Evolutionary conservation across 2,113 vertebrate genomes (phyloP).

Genomic region (Picathartes gymnocephalus): DNA sequence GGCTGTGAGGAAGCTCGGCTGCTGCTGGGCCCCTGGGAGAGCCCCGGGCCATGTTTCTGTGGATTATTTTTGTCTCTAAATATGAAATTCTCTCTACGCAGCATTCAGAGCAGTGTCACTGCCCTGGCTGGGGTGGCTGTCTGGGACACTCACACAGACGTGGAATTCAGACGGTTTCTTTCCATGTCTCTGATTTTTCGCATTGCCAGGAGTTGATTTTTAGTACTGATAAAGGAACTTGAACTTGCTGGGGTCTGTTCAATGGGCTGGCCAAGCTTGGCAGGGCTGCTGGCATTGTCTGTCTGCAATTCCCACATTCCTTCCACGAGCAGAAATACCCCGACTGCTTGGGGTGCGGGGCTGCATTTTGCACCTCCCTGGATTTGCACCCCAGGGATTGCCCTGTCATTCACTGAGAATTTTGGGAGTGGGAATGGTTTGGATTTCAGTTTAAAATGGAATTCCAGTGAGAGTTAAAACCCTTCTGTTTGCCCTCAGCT

Average conservation of each 20-base stretch:
- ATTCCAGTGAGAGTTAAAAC: neutral
- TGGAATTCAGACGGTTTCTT: neutral
- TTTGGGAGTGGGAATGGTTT: neutral
- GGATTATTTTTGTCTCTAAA: neutral
- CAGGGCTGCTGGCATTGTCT: accelerated
- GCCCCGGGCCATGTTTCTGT: neutral
- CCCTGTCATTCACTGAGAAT: accelerated
- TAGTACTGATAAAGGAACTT: neutral
- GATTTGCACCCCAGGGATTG: neutral
- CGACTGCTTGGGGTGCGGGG: accelerated
- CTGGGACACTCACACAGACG: accelerated
- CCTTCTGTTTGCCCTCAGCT: neutral
- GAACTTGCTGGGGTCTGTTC: neutral
- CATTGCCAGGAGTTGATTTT: neutral
- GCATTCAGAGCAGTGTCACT: neutral
- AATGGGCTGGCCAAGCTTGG: neutral
- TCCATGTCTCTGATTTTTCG: neutral
- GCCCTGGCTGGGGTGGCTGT: neutral
- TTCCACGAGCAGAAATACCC: neutral
- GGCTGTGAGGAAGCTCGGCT: neutral
- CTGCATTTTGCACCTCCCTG: neutral
- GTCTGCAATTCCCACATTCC: neutral
- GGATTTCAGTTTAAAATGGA: neutral
- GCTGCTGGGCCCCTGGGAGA: neutral
- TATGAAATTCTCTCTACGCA: neutral